Base-by-base conservation (phyloP, 2,888 invertebrate species). In the Metacarcinus magister region DNA sequence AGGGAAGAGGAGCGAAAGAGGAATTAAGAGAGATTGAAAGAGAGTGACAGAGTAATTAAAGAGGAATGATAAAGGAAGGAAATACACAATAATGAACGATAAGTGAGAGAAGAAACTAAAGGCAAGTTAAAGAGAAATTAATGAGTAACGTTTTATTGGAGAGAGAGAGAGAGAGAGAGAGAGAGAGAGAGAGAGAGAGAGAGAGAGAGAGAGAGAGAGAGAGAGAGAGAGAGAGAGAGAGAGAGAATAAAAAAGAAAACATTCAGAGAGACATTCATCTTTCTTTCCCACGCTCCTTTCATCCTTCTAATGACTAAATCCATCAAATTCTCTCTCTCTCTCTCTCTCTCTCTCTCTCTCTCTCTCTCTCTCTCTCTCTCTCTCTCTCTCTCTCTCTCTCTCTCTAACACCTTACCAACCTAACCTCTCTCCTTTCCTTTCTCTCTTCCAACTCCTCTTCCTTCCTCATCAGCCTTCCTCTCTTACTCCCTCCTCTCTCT, bases 301-400 rank as follows among this genome's bases (percentile, higher is more conserved):
- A 5, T 54, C 54, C 13, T 13, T 54, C 54, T 54, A 5, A 46
- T 46, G 46, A 46, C 46, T 7, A 46, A 46, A 7, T 7, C 46
- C 46, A 46, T 46, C 46, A 46, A 46, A 46, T n/a, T 60, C 60
- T 60, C 60, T 60, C 60, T 60, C 60, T 60, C 60, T 60, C 60
- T 60, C 60, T 60, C 67, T 67, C 91, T 91, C 91, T 91, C 91
- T 44, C 48, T 92, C 92, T 92, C 92, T 92, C 92, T 92, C 92
- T 92, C 92, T 92, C 92, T 92, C 92, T 92, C 92, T 92, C 92
- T 92, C 92, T 92, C 92, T 92, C 92, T 92, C 92, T 82, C 82
- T 82, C 32, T 32, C 32, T 82, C 32, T 82, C 82, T 32, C 32
- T 32, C 82, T 32, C 32, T 32, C 32, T 28, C 28, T 82, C 5